Conservation (phyloP, 1,140 invertebrate genomes). For the Phymorhynchus buccinoides region DNA sequence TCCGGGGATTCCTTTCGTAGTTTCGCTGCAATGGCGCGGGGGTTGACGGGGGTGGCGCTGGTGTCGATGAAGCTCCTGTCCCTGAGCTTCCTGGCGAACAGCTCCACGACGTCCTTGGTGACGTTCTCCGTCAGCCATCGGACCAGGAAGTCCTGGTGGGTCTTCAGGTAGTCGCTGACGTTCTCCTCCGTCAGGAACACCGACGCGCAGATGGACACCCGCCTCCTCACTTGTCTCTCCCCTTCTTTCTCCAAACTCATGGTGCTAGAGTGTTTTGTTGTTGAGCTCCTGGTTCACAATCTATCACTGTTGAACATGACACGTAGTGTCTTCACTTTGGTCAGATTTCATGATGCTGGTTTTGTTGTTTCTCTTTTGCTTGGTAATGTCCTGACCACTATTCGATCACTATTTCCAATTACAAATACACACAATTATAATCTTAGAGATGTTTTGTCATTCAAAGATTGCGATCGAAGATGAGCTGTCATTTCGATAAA, state of each 20-base stretch:
- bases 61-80: not conserved
- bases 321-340: not conserved
- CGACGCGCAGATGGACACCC: not conserved
- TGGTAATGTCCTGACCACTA: not conserved
- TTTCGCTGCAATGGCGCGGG: not conserved
- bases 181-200: slow-evolving; percentile 46
- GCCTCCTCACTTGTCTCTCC: not conserved
- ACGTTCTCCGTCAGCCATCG: slow-evolving; percentile 59
- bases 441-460: not conserved
- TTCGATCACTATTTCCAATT: not conserved
- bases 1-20: not conserved
- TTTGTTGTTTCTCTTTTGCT: no score
- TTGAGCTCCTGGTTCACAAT: no score
- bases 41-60: not conserved
- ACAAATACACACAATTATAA: not conserved
- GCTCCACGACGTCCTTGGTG: slow-evolving; percentile 47
- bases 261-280: not conserved
- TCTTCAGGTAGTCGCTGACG: slow-evolving; percentile 52
- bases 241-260: not conserved
- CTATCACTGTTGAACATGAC: not conserved
- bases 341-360: no score
- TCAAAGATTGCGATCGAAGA: no score
- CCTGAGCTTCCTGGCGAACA: slow-evolving; percentile 43
- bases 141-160: slow-evolving; percentile 59
- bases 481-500: no score